Base-by-base conservation (phyloP, 2,113 vertebrate genomes). In the Galeopterus variegatus region DNA sequence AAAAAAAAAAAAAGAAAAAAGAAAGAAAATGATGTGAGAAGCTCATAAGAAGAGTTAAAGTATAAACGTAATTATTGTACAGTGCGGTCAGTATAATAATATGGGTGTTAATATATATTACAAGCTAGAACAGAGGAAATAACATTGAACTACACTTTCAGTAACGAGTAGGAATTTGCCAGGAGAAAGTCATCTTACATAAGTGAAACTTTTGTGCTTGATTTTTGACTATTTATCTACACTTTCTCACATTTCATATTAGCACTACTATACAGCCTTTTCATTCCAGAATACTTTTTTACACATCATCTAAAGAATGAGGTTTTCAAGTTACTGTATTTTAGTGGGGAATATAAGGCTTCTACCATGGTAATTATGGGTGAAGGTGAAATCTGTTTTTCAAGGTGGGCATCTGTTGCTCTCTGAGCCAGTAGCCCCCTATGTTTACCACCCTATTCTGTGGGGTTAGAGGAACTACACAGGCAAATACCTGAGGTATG, bases 201-300 rank as follows among this genome's bases (percentile, higher is more conserved):
- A 81, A 86, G n/a, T 88, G 5, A 19, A 67, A 62, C 6, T 31
- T 81, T 31, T 41, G 26, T 73, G 15, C 41, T 67, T 80, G 50
- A 62, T 65, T 75, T 86, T 90, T 64, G 64, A 92, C 54, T 90
- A 54, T 67, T 90, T 81, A 67, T 41, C 52, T 83, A 4, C 8
- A 88, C 52, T 31, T 87, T 54, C 45, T 76, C 10, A 87, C 52
- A 88, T 91, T 91, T 91, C 12, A 28, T 62, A 52, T 62, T 62
- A 52, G 24, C 67, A 60, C 50, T 45, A 24, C 14, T 65, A 13
- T 60, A 52, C 24, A 81, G 14, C 33, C 52, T 91, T 91, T 94
- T 96, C 33, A 48, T 76, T 76, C 67, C 60, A 72, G 45, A 96
- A 56, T 96, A 41, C n/a, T 88, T 80, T 81, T 76, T 50, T 56